Percentiles rank a stretch among this genome's conserved stretches.
Conservation (phyloP, 30 jellyfish, hydroid and myxozoan species). For the Calvadosia cruxmelitensis region DNA sequence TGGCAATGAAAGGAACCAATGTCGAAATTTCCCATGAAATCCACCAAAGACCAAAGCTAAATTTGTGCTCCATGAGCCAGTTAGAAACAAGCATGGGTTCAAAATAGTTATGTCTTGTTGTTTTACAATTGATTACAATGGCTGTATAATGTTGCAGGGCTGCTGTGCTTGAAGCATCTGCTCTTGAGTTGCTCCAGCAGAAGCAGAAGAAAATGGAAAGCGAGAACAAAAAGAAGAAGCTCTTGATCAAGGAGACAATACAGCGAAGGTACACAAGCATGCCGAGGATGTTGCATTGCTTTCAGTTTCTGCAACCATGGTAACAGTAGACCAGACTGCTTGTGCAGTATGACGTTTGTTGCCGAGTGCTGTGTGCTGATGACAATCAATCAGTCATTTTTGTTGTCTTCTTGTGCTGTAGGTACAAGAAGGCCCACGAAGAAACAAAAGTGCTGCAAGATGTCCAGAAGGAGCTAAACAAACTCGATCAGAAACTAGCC, state of each 20-base stretch:
- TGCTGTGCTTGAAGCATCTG: constrained; percentile 43
- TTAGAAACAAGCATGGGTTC: too few relatives aligned
- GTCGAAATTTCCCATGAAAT: too few relatives aligned
- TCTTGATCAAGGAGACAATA: constrained; percentile 54
- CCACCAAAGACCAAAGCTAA: too few relatives aligned
- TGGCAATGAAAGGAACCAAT: too few relatives aligned
- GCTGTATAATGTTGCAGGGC: constrained; percentile 14
- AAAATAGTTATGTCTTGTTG: too few relatives aligned
- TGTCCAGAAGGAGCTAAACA: constrained; percentile 50
- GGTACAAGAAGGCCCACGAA: constrained; percentile 57
- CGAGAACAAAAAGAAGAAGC: constrained; percentile 58
- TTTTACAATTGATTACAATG: too few relatives aligned
- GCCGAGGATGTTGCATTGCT: not conserved
- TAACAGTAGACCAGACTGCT: too few relatives aligned
- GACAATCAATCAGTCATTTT: not conserved
- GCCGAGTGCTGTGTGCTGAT: not conserved
- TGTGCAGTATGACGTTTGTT: not conserved
- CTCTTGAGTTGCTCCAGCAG: constrained; percentile 53
- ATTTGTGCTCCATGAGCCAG: too few relatives aligned
- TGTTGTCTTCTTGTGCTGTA: not conserved
- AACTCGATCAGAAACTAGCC: constrained; percentile 57
- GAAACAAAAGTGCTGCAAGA: constrained; percentile 52
- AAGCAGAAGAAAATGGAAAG: constrained; percentile 85
- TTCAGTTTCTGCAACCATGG: too few relatives aligned
- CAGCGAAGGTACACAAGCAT: constrained; percentile 34